Evolutionary conservation across 2,797 vertebrate species (phyloP).

Genomic region (Sebastes reedi): DNA sequence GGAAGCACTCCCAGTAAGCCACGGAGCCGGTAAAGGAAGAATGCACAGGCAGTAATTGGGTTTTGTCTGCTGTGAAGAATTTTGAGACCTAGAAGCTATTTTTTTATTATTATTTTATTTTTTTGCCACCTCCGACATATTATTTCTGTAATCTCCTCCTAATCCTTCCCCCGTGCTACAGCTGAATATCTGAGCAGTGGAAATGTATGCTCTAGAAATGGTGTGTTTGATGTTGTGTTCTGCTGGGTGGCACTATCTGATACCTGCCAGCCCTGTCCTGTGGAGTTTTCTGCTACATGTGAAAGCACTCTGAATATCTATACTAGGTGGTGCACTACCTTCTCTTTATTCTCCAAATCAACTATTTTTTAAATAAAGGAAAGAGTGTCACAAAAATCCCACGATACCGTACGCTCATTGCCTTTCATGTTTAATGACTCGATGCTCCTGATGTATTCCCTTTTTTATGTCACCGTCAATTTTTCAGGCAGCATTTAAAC

Average conservation of each 20-base stretch:
- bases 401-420: constrained; percentile 58
- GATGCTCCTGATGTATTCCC: constrained; percentile 45
- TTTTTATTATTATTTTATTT: neutral
- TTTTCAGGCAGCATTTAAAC: constrained; percentile 42
- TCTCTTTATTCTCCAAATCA: constrained; percentile 76
- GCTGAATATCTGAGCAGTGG: constrained; percentile 71
- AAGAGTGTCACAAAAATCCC: constrained; percentile 79
- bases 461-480: constrained; percentile 51
- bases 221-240: constrained; percentile 80
- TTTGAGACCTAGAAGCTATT: constrained; percentile 30
- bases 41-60: constrained; percentile 40
- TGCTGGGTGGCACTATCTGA: constrained; percentile 71
- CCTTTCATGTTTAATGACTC: constrained; percentile 72
- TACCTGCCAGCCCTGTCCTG: constrained; percentile 77
- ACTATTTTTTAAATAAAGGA: constrained; percentile 87
- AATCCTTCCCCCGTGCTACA: constrained; percentile 56
- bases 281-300: constrained; percentile 82
- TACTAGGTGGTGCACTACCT: constrained; percentile 79
- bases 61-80: constrained; percentile 60
- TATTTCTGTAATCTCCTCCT: constrained; percentile 75
- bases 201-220: constrained; percentile 72
- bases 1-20: constrained; percentile 51
- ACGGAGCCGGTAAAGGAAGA: constrained; percentile 32
- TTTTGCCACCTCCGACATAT: constrained; percentile 57
- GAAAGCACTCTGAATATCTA: constrained; percentile 81